Evolutionary conservation across 2,888 invertebrate species (phyloP).

Genomic region (Calephelis perditalis): DNA sequence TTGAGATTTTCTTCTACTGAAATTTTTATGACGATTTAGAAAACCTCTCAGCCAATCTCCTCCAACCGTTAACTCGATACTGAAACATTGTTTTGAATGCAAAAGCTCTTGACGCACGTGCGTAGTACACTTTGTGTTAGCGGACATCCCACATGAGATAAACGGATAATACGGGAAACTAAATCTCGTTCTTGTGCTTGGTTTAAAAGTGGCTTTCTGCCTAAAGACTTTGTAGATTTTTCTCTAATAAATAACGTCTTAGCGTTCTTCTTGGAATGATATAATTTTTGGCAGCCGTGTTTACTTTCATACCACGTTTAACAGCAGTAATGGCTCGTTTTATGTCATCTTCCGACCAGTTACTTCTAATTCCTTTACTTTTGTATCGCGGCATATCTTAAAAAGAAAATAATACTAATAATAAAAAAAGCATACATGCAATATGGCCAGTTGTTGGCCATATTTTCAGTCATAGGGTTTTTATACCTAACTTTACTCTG

Average conservation of each 20-base stretch:
- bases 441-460: no score
- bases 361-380: slow-evolving; percentile 10
- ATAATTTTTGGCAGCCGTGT: slow-evolving; percentile 17
- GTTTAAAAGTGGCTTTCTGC: slow-evolving; percentile 21
- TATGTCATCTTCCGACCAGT: slow-evolving; percentile 5
- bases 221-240: slow-evolving; percentile 19
- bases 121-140: slow-evolving; percentile 9
- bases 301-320: neutral
- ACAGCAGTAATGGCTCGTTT: slow-evolving; percentile 4
- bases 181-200: slow-evolving; percentile 13
- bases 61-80: slow-evolving; percentile 21
- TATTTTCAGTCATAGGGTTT: no score
- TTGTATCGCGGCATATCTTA: slow-evolving; percentile 5
- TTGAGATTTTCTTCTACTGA: slow-evolving; percentile 23
- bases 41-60: slow-evolving; percentile 27
- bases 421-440: neutral
- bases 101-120: slow-evolving; percentile 8
- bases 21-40: slow-evolving; percentile 25
- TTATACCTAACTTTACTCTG: neutral
- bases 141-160: neutral
- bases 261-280: slow-evolving; percentile 21
- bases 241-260: slow-evolving; percentile 23
- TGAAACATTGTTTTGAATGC: neutral
- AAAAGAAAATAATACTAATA: slow-evolving; percentile 3
- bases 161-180: slow-evolving; percentile 5